These are phyloP conservation scores for Diadumene lineata DNA, from an alignment of 92 coral and sea anemone genomes.

Conservation along the genomic window DNA sequence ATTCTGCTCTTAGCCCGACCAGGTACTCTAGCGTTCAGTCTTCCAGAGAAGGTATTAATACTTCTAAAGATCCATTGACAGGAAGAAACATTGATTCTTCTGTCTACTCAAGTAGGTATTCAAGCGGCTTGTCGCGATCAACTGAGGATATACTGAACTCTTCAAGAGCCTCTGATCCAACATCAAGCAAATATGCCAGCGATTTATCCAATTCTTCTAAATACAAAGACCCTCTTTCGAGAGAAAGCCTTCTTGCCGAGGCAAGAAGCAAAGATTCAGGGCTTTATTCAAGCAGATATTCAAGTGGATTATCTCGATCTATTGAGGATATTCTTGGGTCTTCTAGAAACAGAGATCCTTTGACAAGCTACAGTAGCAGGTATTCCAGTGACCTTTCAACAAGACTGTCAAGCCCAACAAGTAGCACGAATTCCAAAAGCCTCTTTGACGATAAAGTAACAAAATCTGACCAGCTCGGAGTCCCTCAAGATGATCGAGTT, in stretches of 20 bases:
- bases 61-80: background rate
- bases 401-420: background rate
- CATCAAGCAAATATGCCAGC: background rate
- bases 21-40: background rate
- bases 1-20: background rate
- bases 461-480: background rate
- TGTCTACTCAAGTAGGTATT: no score
- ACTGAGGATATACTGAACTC: background rate
- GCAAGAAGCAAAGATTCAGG: background rate
- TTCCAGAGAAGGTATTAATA: background rate
- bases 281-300: slow-evolving; percentile 1
- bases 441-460: background rate
- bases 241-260: slow-evolving; percentile 1
- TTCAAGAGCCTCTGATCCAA: background rate
- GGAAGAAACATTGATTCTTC: no score
- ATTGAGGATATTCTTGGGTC: background rate
- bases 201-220: background rate
- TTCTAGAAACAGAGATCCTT: background rate
- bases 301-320: background rate
- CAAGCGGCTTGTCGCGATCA: background rate
- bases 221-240: background rate
- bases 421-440: background rate
- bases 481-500: slow-evolving; percentile 10
- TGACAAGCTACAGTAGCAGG: background rate
- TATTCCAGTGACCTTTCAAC: slow-evolving; percentile 5